Evolutionary conservation across 92 coral and sea anemone genomes (phyloP), one percentile per base, ranked within the genome.

Genomic region (Bergia puertoricense): DNA sequence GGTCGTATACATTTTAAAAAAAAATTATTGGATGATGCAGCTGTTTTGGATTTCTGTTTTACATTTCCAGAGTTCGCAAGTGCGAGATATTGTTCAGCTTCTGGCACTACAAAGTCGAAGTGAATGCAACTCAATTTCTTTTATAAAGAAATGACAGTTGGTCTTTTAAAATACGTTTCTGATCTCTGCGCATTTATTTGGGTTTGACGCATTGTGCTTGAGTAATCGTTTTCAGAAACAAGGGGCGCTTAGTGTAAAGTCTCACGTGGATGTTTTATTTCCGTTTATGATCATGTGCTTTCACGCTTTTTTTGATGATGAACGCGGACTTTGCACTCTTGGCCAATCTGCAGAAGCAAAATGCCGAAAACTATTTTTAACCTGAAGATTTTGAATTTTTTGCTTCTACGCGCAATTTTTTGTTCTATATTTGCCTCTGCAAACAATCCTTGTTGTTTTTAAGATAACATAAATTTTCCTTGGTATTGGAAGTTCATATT

Each of bases 281-380:
- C 80, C 80, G 44, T 45, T 76, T 18, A 42, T 42, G 36, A 42
- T 76, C 80, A 76, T 76, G 80, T 76, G 54, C 48, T n/a, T 76
- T 76, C 80, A 43, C 80, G 15, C 80, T 76, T 74, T 74, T 23
- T 6, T 40, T 38, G 42, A 75, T 41, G 23, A 42, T 10, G 18
- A 42, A 42, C 44, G 54, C 80, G 80, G 54, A 76, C 80, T 76
- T 76, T 76, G 80, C 80, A 76, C 80, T 43, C 1, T 76, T 76
- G 46, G 6, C 50, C 37, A 42, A 76, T 15, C 54, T 42, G 46
- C 46, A 76, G 42, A 16, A 22, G 38, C 22, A 76, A 72, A 42
- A 1, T 40, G 30, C 36, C 13, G 54, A 42, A 45, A 42, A 16
- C 80, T 6, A 42, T 40, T 15, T 42, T 72, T 72, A 36, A 40